Evolutionary conservation across 2,888 invertebrate genomes (phyloP).

Genomic region (Choreutis nemorana): DNA sequence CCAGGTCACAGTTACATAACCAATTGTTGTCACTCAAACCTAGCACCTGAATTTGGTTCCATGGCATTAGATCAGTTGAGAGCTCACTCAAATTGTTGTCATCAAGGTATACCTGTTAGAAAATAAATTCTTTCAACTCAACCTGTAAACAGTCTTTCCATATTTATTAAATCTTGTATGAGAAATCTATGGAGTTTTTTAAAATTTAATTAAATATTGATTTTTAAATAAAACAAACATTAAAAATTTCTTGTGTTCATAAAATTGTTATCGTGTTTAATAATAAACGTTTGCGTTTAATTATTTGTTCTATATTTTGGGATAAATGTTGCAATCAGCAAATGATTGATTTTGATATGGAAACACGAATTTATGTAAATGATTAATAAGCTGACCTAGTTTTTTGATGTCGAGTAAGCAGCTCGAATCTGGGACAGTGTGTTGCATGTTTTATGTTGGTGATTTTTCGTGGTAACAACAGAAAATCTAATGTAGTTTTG

Average conservation of each 20-base stretch:
- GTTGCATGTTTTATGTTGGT: too few relatives aligned
- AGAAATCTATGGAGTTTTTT: too few relatives aligned
- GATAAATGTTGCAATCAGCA: conserved; percentile 34
- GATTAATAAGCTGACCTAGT: conserved; percentile 52
- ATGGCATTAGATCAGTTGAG: conserved; percentile 58
- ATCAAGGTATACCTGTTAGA: conserved; percentile 67
- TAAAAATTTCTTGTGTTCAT: too few relatives aligned
- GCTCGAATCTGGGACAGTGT: conserved; percentile 44
- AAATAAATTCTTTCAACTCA: too few relatives aligned
- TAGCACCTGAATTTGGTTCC: conserved; percentile 61
- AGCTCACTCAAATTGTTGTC: conserved; percentile 67
- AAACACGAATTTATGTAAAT: conserved; percentile 27
- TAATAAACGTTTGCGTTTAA: background rate
- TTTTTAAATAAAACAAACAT: too few relatives aligned
- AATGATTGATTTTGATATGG: conserved; percentile 38
- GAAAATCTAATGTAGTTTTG: too few relatives aligned
- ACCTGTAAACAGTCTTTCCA: too few relatives aligned
- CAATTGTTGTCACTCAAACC: conserved; percentile 71
- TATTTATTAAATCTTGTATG: too few relatives aligned
- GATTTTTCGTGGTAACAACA: too few relatives aligned
- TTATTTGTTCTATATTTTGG: conserved; percentile 20
- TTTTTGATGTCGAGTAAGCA: conserved; percentile 45
- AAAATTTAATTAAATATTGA: too few relatives aligned
- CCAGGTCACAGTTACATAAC: conserved; percentile 69
- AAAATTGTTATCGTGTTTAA: background rate